phyloP scores from a whole-genome alignment of 2,113 vertebrate species.

The Echinops telfairi region DNA sequence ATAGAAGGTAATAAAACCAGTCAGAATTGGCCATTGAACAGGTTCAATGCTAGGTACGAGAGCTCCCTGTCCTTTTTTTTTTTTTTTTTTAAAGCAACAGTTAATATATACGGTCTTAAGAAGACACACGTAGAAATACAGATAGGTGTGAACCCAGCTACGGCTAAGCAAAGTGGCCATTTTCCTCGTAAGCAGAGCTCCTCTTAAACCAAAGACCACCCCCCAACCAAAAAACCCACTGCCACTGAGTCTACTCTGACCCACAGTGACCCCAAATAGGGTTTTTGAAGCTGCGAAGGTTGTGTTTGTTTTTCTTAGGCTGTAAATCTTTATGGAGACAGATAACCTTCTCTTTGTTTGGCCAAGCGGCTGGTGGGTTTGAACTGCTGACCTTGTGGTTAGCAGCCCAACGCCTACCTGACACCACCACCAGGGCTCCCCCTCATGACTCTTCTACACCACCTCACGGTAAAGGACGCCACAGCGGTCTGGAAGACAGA shows the following conservation, averaged over 20 bases:
- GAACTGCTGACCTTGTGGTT: too few species aligned
- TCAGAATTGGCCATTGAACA: neutral
- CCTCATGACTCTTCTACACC: neutral
- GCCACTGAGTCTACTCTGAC: too few species aligned
- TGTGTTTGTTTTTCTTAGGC: too few species aligned
- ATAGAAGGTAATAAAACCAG: neutral
- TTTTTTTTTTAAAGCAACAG: constrained; percentile 3
- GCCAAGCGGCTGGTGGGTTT: too few species aligned
- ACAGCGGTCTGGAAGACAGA: neutral
- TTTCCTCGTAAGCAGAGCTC: neutral
- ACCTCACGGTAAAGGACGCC: neutral
- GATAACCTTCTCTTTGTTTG: too few species aligned
- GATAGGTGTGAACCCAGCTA: neutral
- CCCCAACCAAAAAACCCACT: too few species aligned
- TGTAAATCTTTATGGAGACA: too few species aligned
- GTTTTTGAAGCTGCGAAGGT: too few species aligned
- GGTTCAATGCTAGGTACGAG: neutral
- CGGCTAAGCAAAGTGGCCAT: neutral
- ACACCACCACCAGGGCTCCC: too few species aligned
- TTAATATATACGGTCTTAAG: neutral
- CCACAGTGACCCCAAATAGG: too few species aligned
- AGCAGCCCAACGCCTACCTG: too few species aligned
- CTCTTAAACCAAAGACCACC: too few species aligned
- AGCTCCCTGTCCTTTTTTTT: neutral
- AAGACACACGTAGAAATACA: constrained; percentile 11